A percentile compares a stretch with the other conserved stretches of the same genome.
phyloP scores from a whole-genome alignment of 1,140 invertebrate species.

The Neuroterus valhalla region DNA sequence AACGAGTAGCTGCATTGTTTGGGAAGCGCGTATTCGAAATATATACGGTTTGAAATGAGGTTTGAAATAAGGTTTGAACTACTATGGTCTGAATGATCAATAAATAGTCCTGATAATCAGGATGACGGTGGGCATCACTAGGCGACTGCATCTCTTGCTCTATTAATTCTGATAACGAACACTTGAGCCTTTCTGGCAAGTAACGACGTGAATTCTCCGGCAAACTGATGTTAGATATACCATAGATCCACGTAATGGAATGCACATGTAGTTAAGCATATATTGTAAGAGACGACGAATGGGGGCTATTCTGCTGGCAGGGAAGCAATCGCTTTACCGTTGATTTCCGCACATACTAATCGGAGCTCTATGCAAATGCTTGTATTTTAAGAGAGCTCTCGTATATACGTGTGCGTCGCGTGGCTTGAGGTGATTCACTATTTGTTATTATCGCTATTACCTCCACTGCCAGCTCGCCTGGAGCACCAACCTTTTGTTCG shows the following conservation, averaged over 20 bases:
- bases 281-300: slow-evolving; percentile 38
- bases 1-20: no score
- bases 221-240: slow-evolving; percentile 4
- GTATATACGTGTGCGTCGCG: slow-evolving; percentile 37
- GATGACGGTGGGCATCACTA: neutral
- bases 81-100: neutral
- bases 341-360: slow-evolving; percentile 50
- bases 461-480: neutral
- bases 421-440: slow-evolving; percentile 25
- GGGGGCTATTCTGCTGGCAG: slow-evolving; percentile 39
- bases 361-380: slow-evolving; percentile 46
- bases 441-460: slow-evolving; percentile 19
- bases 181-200: slow-evolving; percentile 46
- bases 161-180: slow-evolving; percentile 58
- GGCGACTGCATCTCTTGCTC: slow-evolving; percentile 32
- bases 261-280: slow-evolving; percentile 38
- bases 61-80: no score
- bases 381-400: slow-evolving; percentile 51
- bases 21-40: no score
- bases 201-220: slow-evolving; percentile 53
- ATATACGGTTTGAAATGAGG: neutral
- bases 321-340: slow-evolving; percentile 51
- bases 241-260: slow-evolving; percentile 32
- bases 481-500: neutral
- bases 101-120: slow-evolving; percentile 10